Conservation (phyloP, 2,888 invertebrate genomes). For the Euzetes globulus region DNA sequence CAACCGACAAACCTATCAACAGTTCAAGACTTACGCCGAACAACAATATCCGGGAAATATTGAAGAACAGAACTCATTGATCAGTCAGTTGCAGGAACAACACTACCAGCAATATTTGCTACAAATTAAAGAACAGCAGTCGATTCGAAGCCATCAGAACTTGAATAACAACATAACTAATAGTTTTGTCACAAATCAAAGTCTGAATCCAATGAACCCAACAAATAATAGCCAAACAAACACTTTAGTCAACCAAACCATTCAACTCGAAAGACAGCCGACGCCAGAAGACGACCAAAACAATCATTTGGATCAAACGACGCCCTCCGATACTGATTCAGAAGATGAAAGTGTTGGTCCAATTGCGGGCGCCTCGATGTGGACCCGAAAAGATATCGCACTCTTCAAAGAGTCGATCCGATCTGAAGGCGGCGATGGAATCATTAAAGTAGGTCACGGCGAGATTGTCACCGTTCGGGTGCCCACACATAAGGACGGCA, state of each 20-base stretch:
- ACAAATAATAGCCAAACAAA: not conserved
- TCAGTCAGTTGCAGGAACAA: conserved; percentile 91
- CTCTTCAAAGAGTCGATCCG: conserved; percentile 82
- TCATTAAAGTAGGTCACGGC: conserved; percentile 87
- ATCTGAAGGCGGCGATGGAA: conserved; percentile 72
- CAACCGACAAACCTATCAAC: conserved; percentile 85
- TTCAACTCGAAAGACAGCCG: not conserved
- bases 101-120: conserved; percentile 99
- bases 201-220: conserved; percentile 45
- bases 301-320: not conserved
- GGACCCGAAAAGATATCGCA: conserved; percentile 82
- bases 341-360: conserved; percentile 37
- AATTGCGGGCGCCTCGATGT: conserved; percentile 68
- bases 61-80: conserved; percentile 78
- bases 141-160: conserved; percentile 43
- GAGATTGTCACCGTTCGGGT: conserved; percentile 93
- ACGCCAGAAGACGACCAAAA: conserved; percentile 7
- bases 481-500: conserved; percentile 88
- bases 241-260: not conserved
- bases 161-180: not conserved
- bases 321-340: conserved; percentile 2
- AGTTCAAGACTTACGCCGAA: conserved; percentile 84
- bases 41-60: conserved; percentile 67
- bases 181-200: conserved; percentile 36
- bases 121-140: conserved; percentile 57